phyloP scores from a whole-genome alignment of 2,888 invertebrate species.

The Dicycla oo region DNA sequence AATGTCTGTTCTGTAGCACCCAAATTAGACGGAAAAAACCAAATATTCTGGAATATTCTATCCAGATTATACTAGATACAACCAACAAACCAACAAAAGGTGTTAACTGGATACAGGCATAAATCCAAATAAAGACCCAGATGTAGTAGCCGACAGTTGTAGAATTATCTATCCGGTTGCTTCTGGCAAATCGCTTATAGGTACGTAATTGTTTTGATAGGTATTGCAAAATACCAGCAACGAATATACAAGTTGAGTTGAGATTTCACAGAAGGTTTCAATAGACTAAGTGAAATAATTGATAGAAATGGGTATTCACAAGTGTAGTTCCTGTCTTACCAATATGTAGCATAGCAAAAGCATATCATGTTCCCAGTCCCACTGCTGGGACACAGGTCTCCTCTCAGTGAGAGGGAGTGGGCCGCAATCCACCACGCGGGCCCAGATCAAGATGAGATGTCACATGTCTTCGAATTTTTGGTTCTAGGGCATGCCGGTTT shows the following conservation, averaged over 20 bases:
- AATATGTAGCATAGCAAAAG: too few relatives aligned
- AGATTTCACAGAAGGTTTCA: background rate
- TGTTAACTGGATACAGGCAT: background rate
- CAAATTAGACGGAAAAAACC: background rate
- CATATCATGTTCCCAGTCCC: too few relatives aligned
- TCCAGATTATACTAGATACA: background rate
- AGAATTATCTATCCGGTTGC: background rate
- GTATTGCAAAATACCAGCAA: background rate
- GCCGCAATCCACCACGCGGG: too few relatives aligned
- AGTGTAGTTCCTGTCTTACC: background rate
- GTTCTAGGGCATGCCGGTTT: too few relatives aligned
- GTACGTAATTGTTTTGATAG: background rate
- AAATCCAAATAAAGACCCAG: background rate
- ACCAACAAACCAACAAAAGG: background rate
- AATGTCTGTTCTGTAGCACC: slow-evolving; percentile 24
- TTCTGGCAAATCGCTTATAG: background rate
- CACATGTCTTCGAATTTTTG: too few relatives aligned
- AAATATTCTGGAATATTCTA: background rate
- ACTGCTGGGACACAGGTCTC: too few relatives aligned
- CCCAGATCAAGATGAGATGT: too few relatives aligned
- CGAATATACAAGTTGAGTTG: background rate
- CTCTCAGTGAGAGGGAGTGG: too few relatives aligned
- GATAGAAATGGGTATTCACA: background rate
- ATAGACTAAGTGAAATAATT: background rate
- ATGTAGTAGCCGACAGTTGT: background rate